Evolutionary conservation across 2,797 vertebrate genomes (phyloP).

Genomic region (Rallus crepitans): DNA sequence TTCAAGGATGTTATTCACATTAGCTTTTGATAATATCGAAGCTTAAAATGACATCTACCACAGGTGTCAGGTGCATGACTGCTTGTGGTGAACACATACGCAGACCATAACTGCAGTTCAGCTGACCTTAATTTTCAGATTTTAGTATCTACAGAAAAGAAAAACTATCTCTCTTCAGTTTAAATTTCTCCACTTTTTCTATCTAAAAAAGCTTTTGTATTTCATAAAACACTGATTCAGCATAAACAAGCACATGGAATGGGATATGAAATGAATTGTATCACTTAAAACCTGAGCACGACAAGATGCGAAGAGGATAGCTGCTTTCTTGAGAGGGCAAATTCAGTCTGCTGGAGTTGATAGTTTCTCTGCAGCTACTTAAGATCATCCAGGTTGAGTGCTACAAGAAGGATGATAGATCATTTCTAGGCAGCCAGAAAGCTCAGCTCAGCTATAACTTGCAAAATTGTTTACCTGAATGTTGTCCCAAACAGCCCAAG

Average conservation of each 20-base stretch:
- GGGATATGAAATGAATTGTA: not conserved
- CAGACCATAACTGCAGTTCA: not conserved
- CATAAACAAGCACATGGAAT: not conserved
- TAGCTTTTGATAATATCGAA: not conserved
- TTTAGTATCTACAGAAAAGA: not conserved
- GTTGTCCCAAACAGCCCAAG: not conserved
- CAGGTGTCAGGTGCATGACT: rapidly evolving
- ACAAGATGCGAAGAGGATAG: not conserved
- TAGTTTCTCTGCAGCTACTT: not conserved
- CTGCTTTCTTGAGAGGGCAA: not conserved
- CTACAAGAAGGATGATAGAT: not conserved
- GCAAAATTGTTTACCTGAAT: not conserved
- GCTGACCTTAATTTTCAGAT: not conserved
- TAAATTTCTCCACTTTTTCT: not conserved
- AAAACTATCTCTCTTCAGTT: not conserved
- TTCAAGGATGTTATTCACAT: not conserved
- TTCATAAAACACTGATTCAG: not conserved
- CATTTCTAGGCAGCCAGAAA: not conserved
- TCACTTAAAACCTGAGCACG: not conserved
- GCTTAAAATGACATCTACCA: not conserved
- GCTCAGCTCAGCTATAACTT: not conserved
- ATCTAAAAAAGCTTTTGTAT: not conserved
- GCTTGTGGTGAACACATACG: not conserved
- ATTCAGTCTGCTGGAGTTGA: not conserved
- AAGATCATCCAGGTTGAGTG: not conserved